phyloP scores from a whole-genome alignment of 2,888 invertebrate species.

The Eristalis tenax region DNA sequence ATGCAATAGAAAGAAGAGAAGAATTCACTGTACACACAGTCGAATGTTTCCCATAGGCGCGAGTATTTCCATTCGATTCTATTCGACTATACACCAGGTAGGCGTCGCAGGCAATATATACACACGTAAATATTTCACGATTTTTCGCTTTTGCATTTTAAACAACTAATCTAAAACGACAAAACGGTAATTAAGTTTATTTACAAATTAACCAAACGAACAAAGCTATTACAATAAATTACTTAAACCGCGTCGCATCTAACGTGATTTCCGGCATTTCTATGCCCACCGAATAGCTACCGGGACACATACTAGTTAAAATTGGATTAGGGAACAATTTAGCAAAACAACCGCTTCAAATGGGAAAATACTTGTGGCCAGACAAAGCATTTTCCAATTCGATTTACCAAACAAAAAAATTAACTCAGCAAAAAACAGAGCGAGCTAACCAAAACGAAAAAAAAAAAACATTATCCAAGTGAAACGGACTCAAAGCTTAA shows the following conservation, averaged over 20 bases:
- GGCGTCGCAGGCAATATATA: neutral
- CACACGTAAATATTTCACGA: neutral
- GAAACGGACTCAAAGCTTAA: neutral
- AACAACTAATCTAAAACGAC: neutral
- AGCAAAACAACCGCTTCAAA: conserved; percentile 53
- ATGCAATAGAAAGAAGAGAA: too few species aligned
- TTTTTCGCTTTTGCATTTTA: neutral
- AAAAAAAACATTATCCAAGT: neutral
- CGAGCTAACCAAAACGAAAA: neutral
- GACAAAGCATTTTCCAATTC: conserved; percentile 57
- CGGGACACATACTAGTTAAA: conserved; percentile 29
- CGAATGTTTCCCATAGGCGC: neutral
- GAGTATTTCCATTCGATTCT: neutral
- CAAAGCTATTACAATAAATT: conserved; percentile 52
- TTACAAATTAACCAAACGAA: conserved; percentile 54
- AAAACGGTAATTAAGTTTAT: conserved; percentile 48
- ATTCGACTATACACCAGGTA: neutral
- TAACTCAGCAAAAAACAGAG: neutral
- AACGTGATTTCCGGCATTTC: conserved; percentile 32
- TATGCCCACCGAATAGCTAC: conserved; percentile 12
- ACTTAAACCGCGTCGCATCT: conserved; percentile 13
- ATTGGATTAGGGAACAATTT: conserved; percentile 43
- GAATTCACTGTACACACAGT: neutral
- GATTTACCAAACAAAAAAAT: conserved; percentile 18
- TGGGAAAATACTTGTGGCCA: conserved; percentile 60